Percentiles rank a stretch among this genome's conserved stretches.
phyloP scores from a whole-genome alignment of 2,797 vertebrate species.

The Malacoraja senta region DNA sequence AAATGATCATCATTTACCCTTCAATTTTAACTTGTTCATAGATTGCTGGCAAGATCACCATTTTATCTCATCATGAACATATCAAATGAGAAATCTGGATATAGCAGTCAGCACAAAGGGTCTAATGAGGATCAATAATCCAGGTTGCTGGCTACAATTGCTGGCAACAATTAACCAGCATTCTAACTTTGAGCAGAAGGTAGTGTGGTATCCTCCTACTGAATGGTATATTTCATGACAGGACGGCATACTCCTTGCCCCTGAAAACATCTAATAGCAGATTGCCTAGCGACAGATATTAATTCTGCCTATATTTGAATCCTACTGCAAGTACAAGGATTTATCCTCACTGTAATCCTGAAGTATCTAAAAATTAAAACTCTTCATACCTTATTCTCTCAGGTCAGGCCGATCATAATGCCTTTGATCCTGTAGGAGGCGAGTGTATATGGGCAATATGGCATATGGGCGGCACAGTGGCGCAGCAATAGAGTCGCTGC shows the following conservation, averaged over 20 bases:
- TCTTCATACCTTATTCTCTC: neutral
- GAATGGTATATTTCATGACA: too few species aligned
- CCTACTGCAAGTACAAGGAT: neutral
- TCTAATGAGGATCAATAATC: neutral
- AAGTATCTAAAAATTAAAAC: neutral
- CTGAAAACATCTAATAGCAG: neutral
- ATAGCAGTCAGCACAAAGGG: neutral
- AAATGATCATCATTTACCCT: neutral
- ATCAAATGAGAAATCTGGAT: neutral
- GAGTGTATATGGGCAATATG: neutral
- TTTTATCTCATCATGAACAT: neutral
- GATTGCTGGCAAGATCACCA: neutral
- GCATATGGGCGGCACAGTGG: too few species aligned
- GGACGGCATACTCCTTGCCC: too few species aligned
- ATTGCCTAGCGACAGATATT: neutral
- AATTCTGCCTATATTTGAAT: neutral
- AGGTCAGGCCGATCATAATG: neutral
- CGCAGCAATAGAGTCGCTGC: too few species aligned
- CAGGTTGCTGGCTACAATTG: too few species aligned
- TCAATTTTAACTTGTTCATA: too few species aligned
- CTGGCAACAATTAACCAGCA: too few species aligned
- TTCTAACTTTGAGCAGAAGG: neutral
- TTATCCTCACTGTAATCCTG: neutral
- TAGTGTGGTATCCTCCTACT: neutral
- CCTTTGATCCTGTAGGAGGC: neutral